Base-by-base conservation (phyloP, 2,888 invertebrate genomes). In the Allophyes oxyacanthae region DNA sequence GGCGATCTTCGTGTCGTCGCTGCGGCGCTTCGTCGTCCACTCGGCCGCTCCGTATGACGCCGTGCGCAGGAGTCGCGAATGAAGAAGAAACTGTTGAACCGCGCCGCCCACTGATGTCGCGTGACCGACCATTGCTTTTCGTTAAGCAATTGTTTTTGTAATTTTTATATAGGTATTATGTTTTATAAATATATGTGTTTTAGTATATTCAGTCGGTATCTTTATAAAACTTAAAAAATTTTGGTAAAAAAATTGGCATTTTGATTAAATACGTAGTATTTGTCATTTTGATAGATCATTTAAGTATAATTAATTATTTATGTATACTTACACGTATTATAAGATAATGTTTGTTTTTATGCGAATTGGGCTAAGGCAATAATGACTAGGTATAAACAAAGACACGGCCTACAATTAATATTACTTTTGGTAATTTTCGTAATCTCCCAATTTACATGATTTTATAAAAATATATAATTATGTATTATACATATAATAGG, bases 141-240 rank as follows among this genome's bases (percentile, higher is more conserved):
- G 86, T 91, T 32, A 89, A 89, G 64, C 91, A 91, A 72, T 79
- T 92, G 58, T 92, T 92, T 82, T 81, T 88, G 67, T 90, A 84
- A 75, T 33, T 54, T 56, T 72, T 53, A 54, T 60, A 55, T 40
- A 11, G 41, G 44, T 33, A 57, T 33, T 64, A 43, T 64, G 25
- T 25, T 58, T 63, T 50, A 49, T 46, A 15, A 44, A 54, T 64
- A 67, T 69, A 60, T 42, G 14, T 64, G 48, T 65, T 30, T 42
- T 53, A 37, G 53, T 70, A 52, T 66, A 56, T 62, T 68, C 25
- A 58, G 45, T 64, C 59, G 41, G 7, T 62, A 54, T 43, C 48
- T 60, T 50, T 51, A 9, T 48, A 33, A 40, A 15, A 34, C 36
- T 37, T 0, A 10, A 9, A 20, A 48, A 20, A 32, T 56, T 66